phyloP scores from a whole-genome alignment of 2,888 invertebrate genomes.

The Coleophora flavipennella region DNA sequence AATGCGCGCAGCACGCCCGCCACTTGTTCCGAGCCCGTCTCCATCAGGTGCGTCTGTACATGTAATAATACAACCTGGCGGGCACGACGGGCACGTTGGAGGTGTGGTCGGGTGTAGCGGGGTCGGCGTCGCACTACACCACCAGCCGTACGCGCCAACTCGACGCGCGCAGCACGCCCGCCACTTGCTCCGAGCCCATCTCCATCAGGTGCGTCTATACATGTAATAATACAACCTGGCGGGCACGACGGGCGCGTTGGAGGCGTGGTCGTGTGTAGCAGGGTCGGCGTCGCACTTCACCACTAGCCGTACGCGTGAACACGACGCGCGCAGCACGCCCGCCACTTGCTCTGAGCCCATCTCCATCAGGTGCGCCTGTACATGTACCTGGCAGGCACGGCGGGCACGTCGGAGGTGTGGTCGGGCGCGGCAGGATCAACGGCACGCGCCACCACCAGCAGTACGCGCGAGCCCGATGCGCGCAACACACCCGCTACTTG shows the following conservation, averaged over 20 bases:
- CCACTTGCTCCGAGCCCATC: conserved; percentile 76
- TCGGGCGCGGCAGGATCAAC: conserved; percentile 83
- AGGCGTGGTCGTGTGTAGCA: conserved; percentile 39
- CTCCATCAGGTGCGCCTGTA: conserved; percentile 82
- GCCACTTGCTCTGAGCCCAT: conserved; percentile 99
- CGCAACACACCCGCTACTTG: conserved; percentile 96
- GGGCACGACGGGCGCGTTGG: conserved; percentile 77
- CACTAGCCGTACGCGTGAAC: conserved; percentile 93
- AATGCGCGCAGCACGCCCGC: conserved; percentile 96
- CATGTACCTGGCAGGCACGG: too few relatives aligned
- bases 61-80: conserved; percentile 62
- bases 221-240: conserved; percentile 49
- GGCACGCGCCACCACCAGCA: conserved; percentile 94
- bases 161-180: conserved; percentile 94
- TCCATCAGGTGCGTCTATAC: too few relatives aligned
- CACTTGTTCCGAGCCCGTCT: conserved; percentile 99
- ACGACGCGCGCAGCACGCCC: conserved; percentile 94
- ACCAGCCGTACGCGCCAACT: conserved; percentile 95
- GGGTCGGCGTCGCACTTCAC: conserved; percentile 93
- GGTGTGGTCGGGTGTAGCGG: conserved; percentile 63
- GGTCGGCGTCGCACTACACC: conserved; percentile 93
- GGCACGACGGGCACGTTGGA: conserved; percentile 77
- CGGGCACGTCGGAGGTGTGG: conserved; percentile 66
- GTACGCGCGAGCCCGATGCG: conserved; percentile 95
- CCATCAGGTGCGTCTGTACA: conserved; percentile 77